Percentiles rank a stretch among this genome's conserved stretches.
phyloP scores from a whole-genome alignment of 2,113 vertebrate genomes.

The Scomber colias region DNA sequence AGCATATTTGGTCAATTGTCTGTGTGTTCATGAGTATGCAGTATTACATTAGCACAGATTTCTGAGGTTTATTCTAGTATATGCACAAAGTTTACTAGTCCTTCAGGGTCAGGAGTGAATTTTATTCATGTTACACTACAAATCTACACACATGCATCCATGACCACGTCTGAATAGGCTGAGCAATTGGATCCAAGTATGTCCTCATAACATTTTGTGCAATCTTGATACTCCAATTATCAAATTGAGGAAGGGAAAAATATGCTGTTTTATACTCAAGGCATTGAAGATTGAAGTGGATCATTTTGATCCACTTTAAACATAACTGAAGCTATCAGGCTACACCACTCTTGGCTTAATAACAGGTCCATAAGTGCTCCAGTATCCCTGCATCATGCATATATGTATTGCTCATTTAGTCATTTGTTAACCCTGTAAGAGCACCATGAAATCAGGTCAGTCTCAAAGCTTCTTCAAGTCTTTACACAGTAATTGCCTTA shows the following conservation, averaged over 20 bases:
- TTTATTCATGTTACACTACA: too few relatives aligned
- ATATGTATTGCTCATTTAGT: slow-evolving; percentile 16
- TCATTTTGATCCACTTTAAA: neutral
- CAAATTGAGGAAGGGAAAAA: neutral
- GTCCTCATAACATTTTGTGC: neutral
- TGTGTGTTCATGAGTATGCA: too few relatives aligned
- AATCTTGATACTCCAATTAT: neutral
- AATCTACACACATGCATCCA: neutral
- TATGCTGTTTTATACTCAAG: neutral
- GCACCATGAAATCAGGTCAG: neutral
- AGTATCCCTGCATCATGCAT: neutral
- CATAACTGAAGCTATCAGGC: neutral
- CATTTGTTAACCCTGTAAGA: slow-evolving; percentile 1
- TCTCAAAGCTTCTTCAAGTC: neutral
- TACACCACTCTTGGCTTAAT: neutral
- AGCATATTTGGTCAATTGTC: neutral
- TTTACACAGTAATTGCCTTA: neutral
- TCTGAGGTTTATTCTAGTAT: neutral
- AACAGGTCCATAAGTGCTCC: neutral
- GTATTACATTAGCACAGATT: neutral
- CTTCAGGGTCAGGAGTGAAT: too few relatives aligned
- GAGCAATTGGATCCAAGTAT: too few relatives aligned
- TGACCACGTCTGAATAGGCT: neutral
- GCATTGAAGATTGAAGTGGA: neutral
- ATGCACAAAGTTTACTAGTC: too few relatives aligned